Base-by-base conservation (phyloP, 2,888 invertebrate species). In the Eucera pruinosa region DNA sequence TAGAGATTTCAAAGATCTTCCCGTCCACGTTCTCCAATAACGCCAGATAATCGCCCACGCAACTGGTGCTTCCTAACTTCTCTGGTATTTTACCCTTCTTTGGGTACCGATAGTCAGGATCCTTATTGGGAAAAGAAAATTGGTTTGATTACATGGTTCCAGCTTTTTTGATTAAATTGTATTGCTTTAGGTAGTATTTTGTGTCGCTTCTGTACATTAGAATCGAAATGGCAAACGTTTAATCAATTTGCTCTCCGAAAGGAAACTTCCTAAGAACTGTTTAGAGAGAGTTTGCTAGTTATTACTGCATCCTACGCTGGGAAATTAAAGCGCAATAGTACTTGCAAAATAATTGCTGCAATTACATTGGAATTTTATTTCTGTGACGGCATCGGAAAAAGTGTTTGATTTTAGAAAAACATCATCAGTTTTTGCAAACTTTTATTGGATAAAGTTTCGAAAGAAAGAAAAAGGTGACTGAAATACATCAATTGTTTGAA, bases 1-100 rank as follows among this genome's bases (percentile, higher is more conserved):
- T 86, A 0, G 87, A 84, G 23, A 90, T 88, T 57, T 90, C 90
- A 0, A 87, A 54, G n/a, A 89, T 79, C 5, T 83, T 82, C 0
- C 89, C 89, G 71, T 88, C 84, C 5, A 89, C 81, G 71, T 87
- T 87, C 66, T 90, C 90, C 48, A 89, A 61, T 0, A 90, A 67
- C 1, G 88, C 84, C 11, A 90, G 77, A 47, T 90, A 90, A 67
- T 90, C 90, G 45, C 90, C 88, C 0, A 87, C 86, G 82, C 90
- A 90, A 54, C 74, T 80, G 33, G 69, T 50, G 57, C 76, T 80
- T 6, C 73, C 82, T 9, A 85, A 62, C 55, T 82, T 85, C 0
- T 84, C 83, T 11, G 80, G 76, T 0, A 80, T 48, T 6, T 80
- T 84, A 41, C 82, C 67, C 1, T 81, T 83, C 13, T 72, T 78